These are phyloP conservation scores for Argopecten irradians DNA, from an alignment of 1,140 invertebrate species.

Conservation along the genomic window DNA sequence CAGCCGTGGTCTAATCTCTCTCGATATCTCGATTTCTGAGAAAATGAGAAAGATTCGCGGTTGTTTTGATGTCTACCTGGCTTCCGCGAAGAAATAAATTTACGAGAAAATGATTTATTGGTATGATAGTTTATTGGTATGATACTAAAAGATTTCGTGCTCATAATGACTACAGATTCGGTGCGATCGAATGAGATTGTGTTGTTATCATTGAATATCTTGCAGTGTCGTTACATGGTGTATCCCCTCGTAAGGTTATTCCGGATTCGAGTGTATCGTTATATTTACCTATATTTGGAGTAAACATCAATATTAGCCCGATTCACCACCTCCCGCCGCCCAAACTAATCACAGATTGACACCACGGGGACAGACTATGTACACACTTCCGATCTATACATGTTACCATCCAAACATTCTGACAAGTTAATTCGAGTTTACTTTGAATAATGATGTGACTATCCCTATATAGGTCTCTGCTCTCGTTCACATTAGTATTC, in stretches of 20 bases:
- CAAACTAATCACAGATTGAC: neutral
- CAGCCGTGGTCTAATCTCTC: neutral
- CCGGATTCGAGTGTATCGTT: neutral
- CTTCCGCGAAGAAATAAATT: neutral
- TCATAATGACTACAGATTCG: neutral
- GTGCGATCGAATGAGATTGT: neutral
- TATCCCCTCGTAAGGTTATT: too few relatives aligned
- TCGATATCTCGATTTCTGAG: neutral
- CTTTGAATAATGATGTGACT: conserved; percentile 1
- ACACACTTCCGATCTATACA: neutral
- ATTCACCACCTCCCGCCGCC: neutral
- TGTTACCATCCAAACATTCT: neutral
- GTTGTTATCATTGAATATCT: too few relatives aligned
- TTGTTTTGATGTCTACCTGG: neutral
- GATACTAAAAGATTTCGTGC: neutral
- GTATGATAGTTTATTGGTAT: neutral
- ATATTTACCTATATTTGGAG: neutral
- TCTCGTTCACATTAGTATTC: neutral
- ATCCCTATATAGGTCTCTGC: neutral
- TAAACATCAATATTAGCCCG: neutral
- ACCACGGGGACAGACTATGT: neutral
- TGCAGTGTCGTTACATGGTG: too few relatives aligned
- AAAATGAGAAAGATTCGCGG: neutral
- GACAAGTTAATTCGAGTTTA: neutral
- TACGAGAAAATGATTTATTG: neutral